Conservation (phyloP, 2,113 vertebrate genomes). For the Gallinago media region DNA sequence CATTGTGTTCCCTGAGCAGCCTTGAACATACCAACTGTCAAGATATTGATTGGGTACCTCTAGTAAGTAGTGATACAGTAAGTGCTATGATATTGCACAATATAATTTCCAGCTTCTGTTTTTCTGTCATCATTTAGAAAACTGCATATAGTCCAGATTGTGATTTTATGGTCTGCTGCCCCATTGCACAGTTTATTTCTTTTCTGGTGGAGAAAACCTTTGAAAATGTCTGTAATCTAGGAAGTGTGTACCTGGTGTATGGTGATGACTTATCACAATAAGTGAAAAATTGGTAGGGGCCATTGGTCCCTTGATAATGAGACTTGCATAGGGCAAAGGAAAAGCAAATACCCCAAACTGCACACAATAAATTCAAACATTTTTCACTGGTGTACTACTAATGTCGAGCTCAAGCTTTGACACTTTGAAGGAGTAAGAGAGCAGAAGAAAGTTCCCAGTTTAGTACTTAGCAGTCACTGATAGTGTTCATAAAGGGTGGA, state of each 20-base stretch:
- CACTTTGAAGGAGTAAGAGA: background rate
- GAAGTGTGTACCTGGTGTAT: background rate
- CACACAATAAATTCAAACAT: background rate
- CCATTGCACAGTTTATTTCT: conserved; percentile 36
- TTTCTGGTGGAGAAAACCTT: conserved; percentile 51
- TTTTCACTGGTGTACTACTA: background rate
- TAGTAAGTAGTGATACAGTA: background rate
- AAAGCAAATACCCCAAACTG: background rate
- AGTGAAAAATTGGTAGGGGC: conserved; percentile 36
- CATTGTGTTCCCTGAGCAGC: conserved; percentile 38
- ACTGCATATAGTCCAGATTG: conserved; percentile 61
- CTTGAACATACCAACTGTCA: conserved; percentile 45
- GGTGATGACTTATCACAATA: background rate
- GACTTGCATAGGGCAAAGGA: background rate
- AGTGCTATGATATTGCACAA: conserved; percentile 12
- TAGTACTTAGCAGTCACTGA: background rate
- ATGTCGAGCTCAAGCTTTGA: background rate
- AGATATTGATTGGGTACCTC: conserved; percentile 36
- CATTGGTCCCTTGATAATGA: background rate
- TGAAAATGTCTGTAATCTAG: conserved; percentile 61
- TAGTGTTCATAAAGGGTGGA: background rate
- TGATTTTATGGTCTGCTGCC: conserved; percentile 70
- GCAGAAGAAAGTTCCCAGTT: conserved; percentile 12
- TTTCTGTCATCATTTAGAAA: conserved; percentile 61
- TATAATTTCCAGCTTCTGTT: conserved; percentile 56